Base-by-base conservation (phyloP, 2,797 vertebrate species). In the Coendou prehensilis region DNA sequence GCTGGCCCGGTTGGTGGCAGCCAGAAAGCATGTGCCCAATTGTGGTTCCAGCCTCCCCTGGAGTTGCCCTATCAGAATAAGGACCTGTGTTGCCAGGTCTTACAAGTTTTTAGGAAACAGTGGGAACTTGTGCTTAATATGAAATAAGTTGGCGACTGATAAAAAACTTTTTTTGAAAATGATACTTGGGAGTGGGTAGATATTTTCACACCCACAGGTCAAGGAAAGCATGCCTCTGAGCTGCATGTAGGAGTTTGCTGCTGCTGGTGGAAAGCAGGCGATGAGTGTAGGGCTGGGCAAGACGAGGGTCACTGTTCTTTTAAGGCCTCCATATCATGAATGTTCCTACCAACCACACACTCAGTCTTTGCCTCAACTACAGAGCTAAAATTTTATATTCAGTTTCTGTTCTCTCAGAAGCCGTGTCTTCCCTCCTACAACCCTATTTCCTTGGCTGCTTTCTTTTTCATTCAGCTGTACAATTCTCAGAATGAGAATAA, bases 401-500 rank as follows among this genome's bases (percentile, higher is more conserved):
- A 30, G 59, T 95, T 89, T 93, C 30, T 81, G 0, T 63, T 69
- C 10, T 47, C 47, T 59, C 50, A 54, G 81, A 47, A 93, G 14
- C 13, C 52, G 22, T 5, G 8, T 54, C 50, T 26, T 82, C 37
- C 37, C 79, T 89, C 5, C 6, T 22, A n/a, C 14, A 28, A 37
- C 0, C 33, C 28, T 45, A 2, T 84, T 69, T 23, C 69, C 13
- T 2, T 2, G 5, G 50, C 14, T 18, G 17, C 22, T 57, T 82
- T 78, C 52, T 87, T 83, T 79, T 84, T 59, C 73, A 94, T 94
- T 93, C 50, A 87, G 76, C 81, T 47, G 23, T 0, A 0, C 61
- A 23, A 3, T 30, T 96, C 96, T 93, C 85, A 59, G 92, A 90
- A 64, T 87, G 92, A 54, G 26, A 96, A 84, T 75, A 6, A 5